Base-by-base conservation (phyloP, 2,888 invertebrate species). In the Trichacis sp. region DNA sequence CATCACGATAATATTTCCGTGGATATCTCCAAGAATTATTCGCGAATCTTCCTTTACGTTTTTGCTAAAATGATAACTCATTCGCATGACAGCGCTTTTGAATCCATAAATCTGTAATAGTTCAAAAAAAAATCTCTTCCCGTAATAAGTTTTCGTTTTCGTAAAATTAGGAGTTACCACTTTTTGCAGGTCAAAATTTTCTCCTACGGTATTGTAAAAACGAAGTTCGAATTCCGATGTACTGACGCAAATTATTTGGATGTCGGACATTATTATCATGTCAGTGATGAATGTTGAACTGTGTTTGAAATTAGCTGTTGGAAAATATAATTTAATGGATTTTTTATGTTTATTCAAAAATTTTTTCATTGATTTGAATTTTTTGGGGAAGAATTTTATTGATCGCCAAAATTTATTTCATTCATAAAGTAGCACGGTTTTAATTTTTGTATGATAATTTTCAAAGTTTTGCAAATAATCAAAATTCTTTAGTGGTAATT, bases 201-300 rank as follows among this genome's bases (percentile, higher is more conserved):
- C 89, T 4, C 91, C 92, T 15, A 90, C 89, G 45, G 90, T 90
- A 80, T 94, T 94, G 78, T 94, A 95, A 83, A 95, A 93, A 69
- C 92, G 88, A 43, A 95, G 84, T 78, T 93, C 93, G 12, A 92
- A 85, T 83, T 93, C 92, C 0, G 92, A 90, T 12, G 94, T 92
- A 59, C 92, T 89, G 9, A 92, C 90, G 65, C 92, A 93, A 14
- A 95, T 86, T 73, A 93, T 89, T 81, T 90, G 90, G 50, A 93
- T 90, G 80, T 94, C 93, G 0, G 93, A 91, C 82, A 95, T 85
- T 60, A 90, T 89, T 58, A 89, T 89, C 84, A 93, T 86, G 73
- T 92, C 92, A 15, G 92, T 89, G 66, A 94, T 90, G 89, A 91
- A 92, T 0, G 92, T 92, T 17, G 88, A 85, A 73, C 88, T 88